Evolutionary conservation across 37 sponge, comb jelly and placozoan genomes (phyloP).

Genomic region (Chondrosia reniformis): DNA sequence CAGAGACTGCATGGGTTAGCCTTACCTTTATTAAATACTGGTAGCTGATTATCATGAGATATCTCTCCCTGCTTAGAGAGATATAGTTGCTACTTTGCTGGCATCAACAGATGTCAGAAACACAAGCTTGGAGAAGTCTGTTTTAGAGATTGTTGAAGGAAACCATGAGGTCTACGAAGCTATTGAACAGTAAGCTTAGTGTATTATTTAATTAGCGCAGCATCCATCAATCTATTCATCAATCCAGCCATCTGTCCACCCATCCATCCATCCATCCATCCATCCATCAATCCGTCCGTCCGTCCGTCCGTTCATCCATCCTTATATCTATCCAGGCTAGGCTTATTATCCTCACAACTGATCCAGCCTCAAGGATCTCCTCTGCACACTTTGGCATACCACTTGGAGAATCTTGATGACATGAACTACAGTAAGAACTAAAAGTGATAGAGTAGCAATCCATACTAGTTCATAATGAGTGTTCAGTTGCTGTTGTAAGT

Average conservation of each 20-base stretch:
- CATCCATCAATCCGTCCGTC: not conserved
- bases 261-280: not conserved
- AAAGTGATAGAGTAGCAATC: not conserved
- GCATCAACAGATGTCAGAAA: slow-evolving; percentile 29
- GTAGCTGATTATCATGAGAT: not conserved
- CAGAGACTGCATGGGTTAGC: slow-evolving; percentile 66
- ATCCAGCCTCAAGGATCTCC: slow-evolving; percentile 43
- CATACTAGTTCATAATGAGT: too few relatives aligned
- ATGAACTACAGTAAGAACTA: slow-evolving; percentile 31
- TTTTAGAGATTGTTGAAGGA: slow-evolving; percentile 36
- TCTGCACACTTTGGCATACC: slow-evolving; percentile 55
- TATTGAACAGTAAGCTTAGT: slow-evolving; percentile 50
- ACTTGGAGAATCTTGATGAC: slow-evolving; percentile 31
- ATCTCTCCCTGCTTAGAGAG: slow-evolving; percentile 30
- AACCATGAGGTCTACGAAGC: slow-evolving; percentile 29
- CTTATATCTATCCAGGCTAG: slow-evolving; percentile 28
- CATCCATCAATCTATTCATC: not conserved
- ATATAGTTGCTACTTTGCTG: slow-evolving; percentile 55
- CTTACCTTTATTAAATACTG: not conserved
- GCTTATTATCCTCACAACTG: slow-evolving; percentile 55
- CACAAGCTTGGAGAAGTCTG: slow-evolving; percentile 32
- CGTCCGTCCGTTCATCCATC: not conserved
- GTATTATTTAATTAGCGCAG: not conserved
- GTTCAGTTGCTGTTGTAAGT: not conserved
- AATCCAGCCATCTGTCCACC: not conserved